These are phyloP conservation scores for Girardia tigrina DNA, from an alignment of 2,888 invertebrate genomes.

Conservation along the genomic window DNA sequence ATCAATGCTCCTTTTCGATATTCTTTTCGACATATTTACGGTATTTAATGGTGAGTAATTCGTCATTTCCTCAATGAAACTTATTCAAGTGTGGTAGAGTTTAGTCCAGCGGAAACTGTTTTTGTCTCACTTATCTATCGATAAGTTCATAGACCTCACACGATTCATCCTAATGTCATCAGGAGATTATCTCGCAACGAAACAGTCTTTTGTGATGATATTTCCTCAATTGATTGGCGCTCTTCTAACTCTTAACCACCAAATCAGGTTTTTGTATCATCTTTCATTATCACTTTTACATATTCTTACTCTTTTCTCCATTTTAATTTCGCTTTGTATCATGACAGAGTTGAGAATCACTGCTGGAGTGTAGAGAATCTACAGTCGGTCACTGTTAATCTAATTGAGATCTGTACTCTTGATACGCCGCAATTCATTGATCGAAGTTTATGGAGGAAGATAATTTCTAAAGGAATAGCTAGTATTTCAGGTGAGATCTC, in stretches of 20 bases:
- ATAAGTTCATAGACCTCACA: background rate
- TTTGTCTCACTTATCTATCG: background rate
- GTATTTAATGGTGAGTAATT: background rate
- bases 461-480: background rate
- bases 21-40: background rate
- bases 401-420: background rate
- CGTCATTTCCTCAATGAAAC: too few species aligned
- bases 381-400: background rate
- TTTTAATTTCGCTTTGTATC: background rate
- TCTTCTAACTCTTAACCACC: background rate
- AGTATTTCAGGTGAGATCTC: too few species aligned
- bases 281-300: too few species aligned
- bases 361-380: too few species aligned
- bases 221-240: background rate
- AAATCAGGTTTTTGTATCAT: background rate
- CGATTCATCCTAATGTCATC: background rate
- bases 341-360: background rate
- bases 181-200: background rate
- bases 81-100: too few species aligned
- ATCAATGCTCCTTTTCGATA: background rate
- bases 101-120: background rate
- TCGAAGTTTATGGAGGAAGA: background rate
- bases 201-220: background rate
- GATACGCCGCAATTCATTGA: background rate
- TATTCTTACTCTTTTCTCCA: too few species aligned